Percentiles rank a stretch among this genome's conserved stretches.
phyloP scores from a whole-genome alignment of 2,113 vertebrate genomes.

The Speoplatyrhinus poulsoni region DNA sequence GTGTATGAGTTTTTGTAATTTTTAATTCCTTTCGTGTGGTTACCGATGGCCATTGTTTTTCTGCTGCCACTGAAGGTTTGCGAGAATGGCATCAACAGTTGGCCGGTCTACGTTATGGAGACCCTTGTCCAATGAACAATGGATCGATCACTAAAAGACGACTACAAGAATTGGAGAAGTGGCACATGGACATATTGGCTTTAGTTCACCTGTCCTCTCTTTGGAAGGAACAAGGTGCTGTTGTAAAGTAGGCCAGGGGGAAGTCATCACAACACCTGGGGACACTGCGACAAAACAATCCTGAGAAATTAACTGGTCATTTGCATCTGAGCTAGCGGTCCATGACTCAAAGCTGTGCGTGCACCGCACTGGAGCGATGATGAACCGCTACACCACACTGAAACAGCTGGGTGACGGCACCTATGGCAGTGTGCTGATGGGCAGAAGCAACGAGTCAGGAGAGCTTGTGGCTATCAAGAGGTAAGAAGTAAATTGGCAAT shows the following conservation, averaged over 20 bases:
- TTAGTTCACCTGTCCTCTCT: neutral
- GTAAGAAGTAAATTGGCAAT: slow-evolving; percentile 60
- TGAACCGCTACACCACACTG: slow-evolving; percentile 96
- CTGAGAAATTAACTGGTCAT: neutral
- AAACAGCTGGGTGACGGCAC: slow-evolving; percentile 95
- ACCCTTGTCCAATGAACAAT: slow-evolving; percentile 8
- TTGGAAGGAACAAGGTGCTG: neutral
- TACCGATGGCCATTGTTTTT: slow-evolving; percentile 3
- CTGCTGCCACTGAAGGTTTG: slow-evolving; percentile 14
- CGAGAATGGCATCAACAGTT: slow-evolving; percentile 1
- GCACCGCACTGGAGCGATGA: slow-evolving; percentile 58
- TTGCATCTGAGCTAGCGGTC: neutral
- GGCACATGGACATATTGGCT: slow-evolving; percentile 2
- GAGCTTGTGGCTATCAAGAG: slow-evolving; percentile 98
- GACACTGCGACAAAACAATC: neutral
- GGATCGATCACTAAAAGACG: slow-evolving; percentile 35
- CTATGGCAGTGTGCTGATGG: slow-evolving; percentile 95
- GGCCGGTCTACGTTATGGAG: slow-evolving; percentile 7
- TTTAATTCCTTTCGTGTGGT: neutral
- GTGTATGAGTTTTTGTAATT: neutral
- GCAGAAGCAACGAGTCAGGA: slow-evolving; percentile 92
- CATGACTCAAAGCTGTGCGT: neutral
- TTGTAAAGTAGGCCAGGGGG: neutral
- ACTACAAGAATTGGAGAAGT: slow-evolving; percentile 8
- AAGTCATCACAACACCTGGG: neutral